Percentiles rank a stretch among this genome's conserved stretches.
Conservation (phyloP, 2,797 vertebrate species). For the Darevskia nairensis region DNA sequence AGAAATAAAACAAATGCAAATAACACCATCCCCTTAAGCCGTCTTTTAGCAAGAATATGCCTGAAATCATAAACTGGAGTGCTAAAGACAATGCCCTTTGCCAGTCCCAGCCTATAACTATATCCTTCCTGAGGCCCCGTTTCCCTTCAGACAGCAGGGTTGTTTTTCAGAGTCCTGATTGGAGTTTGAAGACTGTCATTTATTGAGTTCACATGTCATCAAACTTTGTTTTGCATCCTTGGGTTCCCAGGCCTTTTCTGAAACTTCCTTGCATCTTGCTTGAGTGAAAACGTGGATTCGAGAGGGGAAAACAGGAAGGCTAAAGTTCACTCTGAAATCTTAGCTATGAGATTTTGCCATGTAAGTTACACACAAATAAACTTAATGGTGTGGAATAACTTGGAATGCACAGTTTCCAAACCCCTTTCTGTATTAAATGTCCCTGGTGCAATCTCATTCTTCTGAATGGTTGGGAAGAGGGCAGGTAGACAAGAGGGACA, state of each 20-base stretch:
- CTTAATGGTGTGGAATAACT: background rate
- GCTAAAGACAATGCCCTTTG: constrained; percentile 41
- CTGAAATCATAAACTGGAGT: background rate
- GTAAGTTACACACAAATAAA: background rate
- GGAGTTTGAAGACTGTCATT: constrained; percentile 35
- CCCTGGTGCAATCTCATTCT: background rate
- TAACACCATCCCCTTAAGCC: background rate
- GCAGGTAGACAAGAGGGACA: background rate
- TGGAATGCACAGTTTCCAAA: background rate
- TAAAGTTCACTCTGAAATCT: constrained; percentile 36
- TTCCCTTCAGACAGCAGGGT: constrained; percentile 56
- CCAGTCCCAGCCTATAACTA: constrained; percentile 22
- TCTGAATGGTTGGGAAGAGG: background rate
- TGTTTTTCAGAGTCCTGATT: constrained; percentile 26
- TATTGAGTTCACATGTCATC: constrained; percentile 50
- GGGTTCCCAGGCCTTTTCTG: constrained; percentile 26
- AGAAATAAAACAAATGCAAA: constrained; percentile 43
- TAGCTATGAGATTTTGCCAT: background rate
- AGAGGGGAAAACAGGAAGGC: constrained; percentile 37
- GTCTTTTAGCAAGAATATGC: constrained; percentile 27
- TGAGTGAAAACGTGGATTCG: constrained; percentile 13
- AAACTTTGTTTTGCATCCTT: constrained; percentile 61
- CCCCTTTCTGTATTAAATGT: background rate
- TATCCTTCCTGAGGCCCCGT: constrained; percentile 68
- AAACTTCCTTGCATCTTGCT: constrained; percentile 15